These are phyloP conservation scores for Prochilodus magdalenae DNA, from an alignment of 2,113 vertebrate species.

Conservation along the genomic window DNA sequence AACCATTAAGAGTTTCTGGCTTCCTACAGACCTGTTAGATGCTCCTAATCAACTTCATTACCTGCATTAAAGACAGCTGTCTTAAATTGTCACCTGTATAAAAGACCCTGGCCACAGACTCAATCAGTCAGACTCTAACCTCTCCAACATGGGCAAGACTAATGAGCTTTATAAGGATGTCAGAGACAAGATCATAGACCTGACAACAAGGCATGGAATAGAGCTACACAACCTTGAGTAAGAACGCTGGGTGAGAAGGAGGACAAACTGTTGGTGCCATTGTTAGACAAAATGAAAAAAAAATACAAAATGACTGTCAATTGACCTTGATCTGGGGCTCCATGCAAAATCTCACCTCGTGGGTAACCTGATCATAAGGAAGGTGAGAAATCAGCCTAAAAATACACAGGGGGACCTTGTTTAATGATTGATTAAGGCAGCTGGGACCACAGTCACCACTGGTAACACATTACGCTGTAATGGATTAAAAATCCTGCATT, in stretches of 20 bases:
- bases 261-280: background rate
- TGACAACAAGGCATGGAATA: constrained; percentile 12
- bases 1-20: background rate
- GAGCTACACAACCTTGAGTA: background rate
- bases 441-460: no score
- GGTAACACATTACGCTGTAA: no score
- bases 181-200: constrained; percentile 23
- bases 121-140: no score
- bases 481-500: no score
- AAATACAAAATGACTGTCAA: no score
- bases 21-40: background rate
- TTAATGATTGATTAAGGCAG: no score
- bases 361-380: constrained; percentile 1
- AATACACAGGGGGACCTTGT: background rate
- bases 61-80: no score
- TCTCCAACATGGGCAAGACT: no score
- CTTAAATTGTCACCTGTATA: no score
- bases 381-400: constrained; percentile 4
- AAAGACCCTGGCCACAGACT: no score
- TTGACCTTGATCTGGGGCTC: background rate
- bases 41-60: background rate
- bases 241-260: constrained; percentile 3
- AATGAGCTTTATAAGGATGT: background rate
- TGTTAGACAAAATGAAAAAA: background rate
- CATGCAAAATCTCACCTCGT: background rate